A percentile compares a stretch with the other conserved stretches of the same genome.
Conservation (phyloP, 1,140 invertebrate species). For the honey bee (Apis mellifera) region DNA sequence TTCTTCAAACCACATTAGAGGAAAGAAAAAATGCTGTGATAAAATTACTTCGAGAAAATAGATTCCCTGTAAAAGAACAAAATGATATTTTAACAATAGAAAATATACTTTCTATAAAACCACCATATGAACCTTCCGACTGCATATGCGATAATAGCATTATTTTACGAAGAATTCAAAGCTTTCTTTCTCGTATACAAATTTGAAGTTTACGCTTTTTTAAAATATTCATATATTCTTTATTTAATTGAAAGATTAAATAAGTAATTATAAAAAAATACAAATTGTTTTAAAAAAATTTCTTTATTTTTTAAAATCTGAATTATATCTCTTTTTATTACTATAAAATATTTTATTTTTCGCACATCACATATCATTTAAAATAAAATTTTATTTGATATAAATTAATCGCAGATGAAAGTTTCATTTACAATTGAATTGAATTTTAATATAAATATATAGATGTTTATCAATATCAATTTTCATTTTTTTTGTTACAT, state of each 20-base stretch:
- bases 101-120: constrained; percentile 72
- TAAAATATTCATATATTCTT: not conserved
- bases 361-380: not conserved
- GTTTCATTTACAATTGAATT: constrained; percentile 4
- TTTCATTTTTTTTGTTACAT: not conserved
- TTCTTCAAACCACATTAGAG: constrained; percentile 44
- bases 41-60: constrained; percentile 71
- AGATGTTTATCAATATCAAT: not conserved
- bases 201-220: not conserved
- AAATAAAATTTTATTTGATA: constrained; percentile 10
- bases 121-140: constrained; percentile 73
- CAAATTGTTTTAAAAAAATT: constrained; percentile 14
- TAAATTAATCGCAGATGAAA: constrained; percentile 21
- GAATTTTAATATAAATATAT: not conserved
- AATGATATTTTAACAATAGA: constrained; percentile 69
- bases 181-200: constrained; percentile 37
- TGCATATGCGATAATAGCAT: constrained; percentile 73
- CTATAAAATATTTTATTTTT: constrained; percentile 41
- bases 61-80: constrained; percentile 72
- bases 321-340: constrained; percentile 20
- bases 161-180: constrained; percentile 75
- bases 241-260: not conserved
- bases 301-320: constrained; percentile 1
- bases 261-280: not conserved
- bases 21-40: constrained; percentile 69